Evolutionary conservation across 2,113 vertebrate species (phyloP).

Genomic region (Podarcis muralis): DNA sequence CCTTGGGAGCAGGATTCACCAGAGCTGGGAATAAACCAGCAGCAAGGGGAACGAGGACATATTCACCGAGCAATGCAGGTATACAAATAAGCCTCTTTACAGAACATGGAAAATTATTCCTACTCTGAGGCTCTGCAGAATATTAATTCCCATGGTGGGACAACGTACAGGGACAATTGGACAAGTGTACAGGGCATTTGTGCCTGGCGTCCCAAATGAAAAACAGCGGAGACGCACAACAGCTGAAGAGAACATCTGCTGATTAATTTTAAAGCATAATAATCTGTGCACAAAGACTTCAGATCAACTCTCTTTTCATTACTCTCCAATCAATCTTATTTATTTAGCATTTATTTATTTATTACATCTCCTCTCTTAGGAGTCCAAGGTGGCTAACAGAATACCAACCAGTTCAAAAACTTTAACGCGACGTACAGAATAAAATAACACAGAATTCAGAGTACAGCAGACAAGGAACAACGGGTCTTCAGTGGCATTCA

Average conservation of each 20-base stretch:
- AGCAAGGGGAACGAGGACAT: background rate
- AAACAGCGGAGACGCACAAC: background rate
- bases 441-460: too few species aligned
- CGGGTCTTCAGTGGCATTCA: too few species aligned
- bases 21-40: background rate
- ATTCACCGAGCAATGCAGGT: background rate
- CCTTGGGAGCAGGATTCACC: background rate
- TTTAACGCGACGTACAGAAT: too few species aligned
- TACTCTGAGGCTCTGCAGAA: background rate
- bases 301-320: background rate
- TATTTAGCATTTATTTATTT: too few species aligned
- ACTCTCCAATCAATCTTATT: background rate
- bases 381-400: too few species aligned
- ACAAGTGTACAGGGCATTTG: background rate
- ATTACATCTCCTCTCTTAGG: too few species aligned
- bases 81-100: background rate
- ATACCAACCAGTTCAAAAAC: too few species aligned
- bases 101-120: background rate
- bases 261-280: background rate
- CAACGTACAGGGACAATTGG: background rate
- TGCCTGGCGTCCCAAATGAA: background rate
- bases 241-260: background rate
- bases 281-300: conserved; percentile 5
- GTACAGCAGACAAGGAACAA: too few species aligned
- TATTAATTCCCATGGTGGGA: background rate